These are phyloP conservation scores for Dryobotodes eremita DNA, from an alignment of 2,888 invertebrate species.

Conservation along the genomic window DNA sequence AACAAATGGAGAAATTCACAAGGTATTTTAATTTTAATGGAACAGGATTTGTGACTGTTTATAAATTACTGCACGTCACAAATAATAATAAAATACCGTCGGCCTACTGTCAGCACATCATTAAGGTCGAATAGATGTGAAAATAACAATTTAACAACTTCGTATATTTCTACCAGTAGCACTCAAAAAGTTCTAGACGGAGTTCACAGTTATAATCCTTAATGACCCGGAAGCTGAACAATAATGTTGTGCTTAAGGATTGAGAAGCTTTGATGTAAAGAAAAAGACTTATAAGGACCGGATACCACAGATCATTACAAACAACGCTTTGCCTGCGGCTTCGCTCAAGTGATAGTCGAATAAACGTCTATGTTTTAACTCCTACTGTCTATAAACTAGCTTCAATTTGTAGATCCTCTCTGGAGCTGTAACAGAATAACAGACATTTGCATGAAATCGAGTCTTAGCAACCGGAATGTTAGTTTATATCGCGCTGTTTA, in stretches of 20 bases:
- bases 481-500: conserved; percentile 35
- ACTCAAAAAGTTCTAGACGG: conserved; percentile 38
- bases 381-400: conserved; percentile 32
- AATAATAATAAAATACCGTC: conserved; percentile 41
- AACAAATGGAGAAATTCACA: conserved; percentile 42
- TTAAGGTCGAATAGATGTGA: conserved; percentile 58
- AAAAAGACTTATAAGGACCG: conserved; percentile 52
- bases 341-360: conserved; percentile 41
- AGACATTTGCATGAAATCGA: conserved; percentile 30
- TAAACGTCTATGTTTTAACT: conserved; percentile 39
- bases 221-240: conserved; percentile 63
- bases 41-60: conserved; percentile 1
- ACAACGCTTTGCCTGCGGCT: conserved; percentile 45
- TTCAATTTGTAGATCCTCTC: conserved; percentile 34
- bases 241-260: conserved; percentile 51
- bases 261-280: conserved; percentile 47
- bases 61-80: conserved; percentile 25
- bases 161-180: conserved; percentile 15
- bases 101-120: conserved; percentile 37
- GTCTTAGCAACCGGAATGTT: conserved; percentile 29
- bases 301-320: conserved; percentile 57
- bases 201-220: conserved; percentile 56
- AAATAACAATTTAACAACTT: conserved; percentile 45
- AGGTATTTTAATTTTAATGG: conserved; percentile 46
- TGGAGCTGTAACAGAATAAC: conserved; percentile 17